These are phyloP conservation scores for Poecile atricapillus DNA, from an alignment of 2,113 vertebrate genomes.

Conservation along the genomic window DNA sequence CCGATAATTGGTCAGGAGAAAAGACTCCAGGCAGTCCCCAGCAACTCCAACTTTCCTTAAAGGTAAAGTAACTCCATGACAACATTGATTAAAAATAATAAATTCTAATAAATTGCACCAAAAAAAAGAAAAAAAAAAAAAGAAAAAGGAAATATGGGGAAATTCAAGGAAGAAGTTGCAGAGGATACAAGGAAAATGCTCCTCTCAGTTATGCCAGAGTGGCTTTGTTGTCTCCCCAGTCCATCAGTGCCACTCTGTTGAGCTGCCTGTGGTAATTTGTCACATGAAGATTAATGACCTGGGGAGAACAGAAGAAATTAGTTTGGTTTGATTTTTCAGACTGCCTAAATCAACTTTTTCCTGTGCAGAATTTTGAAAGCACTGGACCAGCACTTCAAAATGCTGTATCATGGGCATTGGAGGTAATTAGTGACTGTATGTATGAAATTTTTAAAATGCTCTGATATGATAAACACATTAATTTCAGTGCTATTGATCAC, in stretches of 20 bases:
- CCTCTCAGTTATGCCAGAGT: not conserved
- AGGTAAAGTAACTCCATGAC: no score
- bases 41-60: no score
- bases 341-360: not conserved
- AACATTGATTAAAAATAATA: not conserved
- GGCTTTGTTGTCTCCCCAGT: not conserved
- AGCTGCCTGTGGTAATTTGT: slow-evolving; percentile 19
- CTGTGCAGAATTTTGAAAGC: not conserved
- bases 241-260: slow-evolving; percentile 12
- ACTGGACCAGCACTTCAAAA: not conserved
- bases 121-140: not conserved
- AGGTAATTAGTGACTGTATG: slow-evolving; percentile 18
- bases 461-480: slow-evolving; percentile 48
- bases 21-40: no score
- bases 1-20: no score
- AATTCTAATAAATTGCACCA: not conserved
- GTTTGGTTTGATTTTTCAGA: slow-evolving; percentile 39
- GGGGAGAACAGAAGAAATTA: slow-evolving; percentile 8
- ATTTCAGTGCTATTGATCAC: slow-evolving; percentile 58
- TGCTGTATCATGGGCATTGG: not conserved
- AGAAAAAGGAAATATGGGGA: not conserved
- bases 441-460: slow-evolving; percentile 8
- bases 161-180: not conserved
- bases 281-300: slow-evolving; percentile 47
- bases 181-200: not conserved